Evolutionary conservation across 2,113 vertebrate species (phyloP), one percentile per base, ranked within the genome.

Genomic region (Lasiurus borealis): DNA sequence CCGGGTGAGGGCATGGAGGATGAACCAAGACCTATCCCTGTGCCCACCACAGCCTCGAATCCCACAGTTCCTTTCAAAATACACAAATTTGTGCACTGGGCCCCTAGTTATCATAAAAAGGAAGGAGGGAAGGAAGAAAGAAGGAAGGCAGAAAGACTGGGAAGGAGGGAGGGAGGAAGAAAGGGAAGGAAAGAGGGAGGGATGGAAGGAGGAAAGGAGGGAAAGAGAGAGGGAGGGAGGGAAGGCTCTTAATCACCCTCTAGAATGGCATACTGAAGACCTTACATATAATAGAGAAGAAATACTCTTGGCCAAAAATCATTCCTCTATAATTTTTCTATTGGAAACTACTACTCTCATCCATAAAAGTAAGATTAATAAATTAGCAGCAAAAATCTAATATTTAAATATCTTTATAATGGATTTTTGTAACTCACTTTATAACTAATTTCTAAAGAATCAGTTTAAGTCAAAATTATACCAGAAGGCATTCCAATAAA

Each of bases 391-490:
- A 90, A 50, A 96, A 92, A 90, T 77, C 14, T 64, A 92, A 57
- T 78, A 68, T 85, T 87, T 83, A 57, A 19, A 40, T 81, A 46
- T 62, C n/a, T 88, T 76, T 66, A 76, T 81, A 72, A 82, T 18
- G 76, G 8, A 93, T 14, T 78, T 83, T 73, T 88, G 14, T 88
- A 93, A 66, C 27, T 73, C 66, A 87, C 46, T 83, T 89, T 44
- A 21, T 40, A 52, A 83, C 29, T 88, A 5, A 86, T 66, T 83
- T 93, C 77, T 64, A 88, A 93, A 88, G 8, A 13, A 85, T 90
- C 12, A 48, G 1, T 73, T 86, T 92, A 94, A 93, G 48, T 75
- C 25, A 86, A 95, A 91, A 88, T 93, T 85, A 57, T 62, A 59
- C 12, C 29, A 85, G 19, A 81, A 94, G 25, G 11, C 12, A 15